Percentiles rank a stretch among this genome's conserved stretches.
These are phyloP conservation scores for Trimorus sp. DNA, from an alignment of 2,888 invertebrate species.

Conservation along the genomic window DNA sequence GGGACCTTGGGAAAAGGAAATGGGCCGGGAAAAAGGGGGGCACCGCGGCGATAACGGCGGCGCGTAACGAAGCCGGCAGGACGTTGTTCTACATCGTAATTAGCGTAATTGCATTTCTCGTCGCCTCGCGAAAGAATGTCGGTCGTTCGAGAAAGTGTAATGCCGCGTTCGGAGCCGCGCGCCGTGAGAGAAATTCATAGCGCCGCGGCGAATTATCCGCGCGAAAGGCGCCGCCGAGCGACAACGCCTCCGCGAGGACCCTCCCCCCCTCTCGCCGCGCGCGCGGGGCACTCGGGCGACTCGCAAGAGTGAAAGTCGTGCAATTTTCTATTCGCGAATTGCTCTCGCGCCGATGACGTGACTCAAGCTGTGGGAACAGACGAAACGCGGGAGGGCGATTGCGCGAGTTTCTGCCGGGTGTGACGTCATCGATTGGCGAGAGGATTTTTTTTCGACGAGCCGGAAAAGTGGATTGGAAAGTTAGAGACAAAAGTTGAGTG, in stretches of 20 bases:
- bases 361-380: conserved; percentile 19
- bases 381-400: neutral
- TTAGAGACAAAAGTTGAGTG: too few relatives aligned
- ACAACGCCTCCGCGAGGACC: conserved; percentile 21
- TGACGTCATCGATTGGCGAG: neutral
- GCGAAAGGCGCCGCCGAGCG: conserved; percentile 45
- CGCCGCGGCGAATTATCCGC: conserved; percentile 53
- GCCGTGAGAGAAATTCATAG: conserved; percentile 62
- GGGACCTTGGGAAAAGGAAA: too few relatives aligned
- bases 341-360: conserved; percentile 43
- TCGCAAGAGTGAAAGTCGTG: conserved; percentile 50
- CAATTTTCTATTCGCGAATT: conserved; percentile 57
- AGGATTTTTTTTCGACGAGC: too few relatives aligned
- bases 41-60: neutral
- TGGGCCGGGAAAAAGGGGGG: neutral
- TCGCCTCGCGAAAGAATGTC: conserved; percentile 64
- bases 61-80: conserved; percentile 31
- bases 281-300: neutral
- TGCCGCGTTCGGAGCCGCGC: conserved; percentile 52
- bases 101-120: conserved; percentile 65
- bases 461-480: too few relatives aligned
- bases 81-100: conserved; percentile 57
- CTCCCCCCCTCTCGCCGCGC: neutral
- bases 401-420: neutral
- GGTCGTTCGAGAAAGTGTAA: conserved; percentile 67